phyloP scores from a whole-genome alignment of 2,888 invertebrate species.

The Automeris io region DNA sequence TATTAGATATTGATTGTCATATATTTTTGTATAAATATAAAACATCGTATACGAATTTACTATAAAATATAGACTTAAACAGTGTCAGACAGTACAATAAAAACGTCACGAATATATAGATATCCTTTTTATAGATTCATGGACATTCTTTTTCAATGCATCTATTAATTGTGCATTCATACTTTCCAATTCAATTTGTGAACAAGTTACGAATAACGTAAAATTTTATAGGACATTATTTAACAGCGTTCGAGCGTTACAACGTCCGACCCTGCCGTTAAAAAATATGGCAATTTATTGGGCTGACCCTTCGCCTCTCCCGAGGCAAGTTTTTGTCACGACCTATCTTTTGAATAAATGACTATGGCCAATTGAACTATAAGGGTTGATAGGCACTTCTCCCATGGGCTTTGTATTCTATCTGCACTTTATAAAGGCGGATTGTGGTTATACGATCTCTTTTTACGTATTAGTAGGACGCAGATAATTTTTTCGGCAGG shows the following conservation, averaged over 20 bases:
- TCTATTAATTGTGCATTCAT: too few species aligned
- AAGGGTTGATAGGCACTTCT: background rate
- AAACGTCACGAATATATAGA: too few species aligned
- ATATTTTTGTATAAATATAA: too few species aligned
- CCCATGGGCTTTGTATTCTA: background rate
- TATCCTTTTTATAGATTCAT: too few species aligned
- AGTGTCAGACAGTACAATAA: too few species aligned
- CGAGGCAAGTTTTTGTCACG: conserved; percentile 2
- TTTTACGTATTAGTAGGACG: too few species aligned
- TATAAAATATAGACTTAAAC: too few species aligned
- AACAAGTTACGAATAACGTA: conserved; percentile 16
- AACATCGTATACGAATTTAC: too few species aligned
- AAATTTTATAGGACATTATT: conserved; percentile 16
- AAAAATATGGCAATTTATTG: conserved; percentile 27
- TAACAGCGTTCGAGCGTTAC: conserved; percentile 8
- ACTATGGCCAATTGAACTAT: conserved; percentile 1
- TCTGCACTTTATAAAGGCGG: background rate
- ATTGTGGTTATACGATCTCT: too few species aligned
- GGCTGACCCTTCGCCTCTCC: conserved; percentile 12
- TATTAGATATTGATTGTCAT: too few species aligned
- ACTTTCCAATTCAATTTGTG: conserved; percentile 21
- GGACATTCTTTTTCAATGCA: too few species aligned
- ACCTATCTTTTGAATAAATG: conserved; percentile 1
- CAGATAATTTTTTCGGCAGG: too few species aligned
- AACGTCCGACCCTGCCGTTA: conserved; percentile 16